These are phyloP conservation scores for Seladonia tumulorum DNA, from an alignment of 2,888 invertebrate genomes.

Conservation along the genomic window DNA sequence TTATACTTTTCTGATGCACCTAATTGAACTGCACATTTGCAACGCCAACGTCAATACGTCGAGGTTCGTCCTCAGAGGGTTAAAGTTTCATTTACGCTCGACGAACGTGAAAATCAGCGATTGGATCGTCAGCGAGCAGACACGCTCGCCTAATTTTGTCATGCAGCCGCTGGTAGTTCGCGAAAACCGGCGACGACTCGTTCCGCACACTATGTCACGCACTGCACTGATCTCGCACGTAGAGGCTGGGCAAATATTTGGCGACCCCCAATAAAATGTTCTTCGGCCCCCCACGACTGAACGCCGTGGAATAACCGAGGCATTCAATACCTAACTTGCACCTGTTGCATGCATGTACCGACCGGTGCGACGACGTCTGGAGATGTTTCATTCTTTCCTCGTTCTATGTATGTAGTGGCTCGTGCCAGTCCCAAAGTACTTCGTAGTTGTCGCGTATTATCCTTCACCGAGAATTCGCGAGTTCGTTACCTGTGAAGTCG, in stretches of 20 bases:
- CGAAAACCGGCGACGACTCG: not conserved
- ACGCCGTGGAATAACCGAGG: conserved; percentile 60
- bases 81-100: not conserved
- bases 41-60: not conserved
- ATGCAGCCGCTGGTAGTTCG: not conserved
- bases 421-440: conserved; percentile 2
- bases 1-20: not conserved
- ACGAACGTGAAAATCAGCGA: not conserved
- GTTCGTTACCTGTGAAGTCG: conserved; percentile 15
- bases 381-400: conserved; percentile 58
- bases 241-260: conserved; percentile 32
- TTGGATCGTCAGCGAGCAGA: not conserved
- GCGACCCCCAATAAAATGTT: conserved; percentile 30
- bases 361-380: conserved; percentile 53
- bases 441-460: conserved; percentile 26
- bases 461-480: conserved; percentile 23
- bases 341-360: conserved; percentile 70
- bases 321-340: conserved; percentile 68
- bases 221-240: not conserved
- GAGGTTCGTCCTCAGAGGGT: not conserved
- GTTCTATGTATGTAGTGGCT: conserved; percentile 6
- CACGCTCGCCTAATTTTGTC: not conserved
- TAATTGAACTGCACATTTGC: not conserved
- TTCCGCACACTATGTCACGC: not conserved
- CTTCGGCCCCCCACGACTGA: conserved; percentile 20